A percentile compares a stretch with the other conserved stretches of the same genome.
These are phyloP conservation scores for Pseudoips prasinana DNA, from an alignment of 2,888 invertebrate genomes.

Conservation along the genomic window DNA sequence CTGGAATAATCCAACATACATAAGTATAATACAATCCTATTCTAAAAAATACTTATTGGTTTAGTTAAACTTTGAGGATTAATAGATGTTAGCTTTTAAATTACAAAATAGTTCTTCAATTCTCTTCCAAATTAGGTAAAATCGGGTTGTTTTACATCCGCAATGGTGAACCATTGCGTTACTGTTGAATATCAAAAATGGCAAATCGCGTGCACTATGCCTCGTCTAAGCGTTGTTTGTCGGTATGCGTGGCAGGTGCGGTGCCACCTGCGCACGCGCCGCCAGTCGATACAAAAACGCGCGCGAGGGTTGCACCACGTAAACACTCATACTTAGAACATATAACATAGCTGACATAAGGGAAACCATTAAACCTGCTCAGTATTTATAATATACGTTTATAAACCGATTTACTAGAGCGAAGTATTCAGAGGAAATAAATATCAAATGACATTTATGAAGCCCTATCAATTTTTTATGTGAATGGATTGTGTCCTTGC, in stretches of 20 bases:
- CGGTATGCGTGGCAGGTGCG: conserved; percentile 77
- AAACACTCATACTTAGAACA: conserved; percentile 40
- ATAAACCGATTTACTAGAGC: conserved; percentile 41
- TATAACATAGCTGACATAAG: conserved; percentile 46
- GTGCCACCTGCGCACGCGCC: conserved; percentile 77
- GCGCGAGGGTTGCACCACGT: conserved; percentile 40
- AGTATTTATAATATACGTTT: conserved; percentile 45
- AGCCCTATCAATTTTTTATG: no score
- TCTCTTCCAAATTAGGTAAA: no score
- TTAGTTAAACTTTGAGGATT: no score
- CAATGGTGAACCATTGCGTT: neutral
- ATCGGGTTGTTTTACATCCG: no score
- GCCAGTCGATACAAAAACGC: conserved; percentile 69
- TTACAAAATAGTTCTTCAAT: no score
- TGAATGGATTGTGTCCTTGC: no score
- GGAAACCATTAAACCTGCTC: conserved; percentile 60
- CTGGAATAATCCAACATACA: no score
- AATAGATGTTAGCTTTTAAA: no score
- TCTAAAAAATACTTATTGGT: no score
- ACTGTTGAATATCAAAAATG: conserved; percentile 24
- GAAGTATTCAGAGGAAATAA: conserved; percentile 26
- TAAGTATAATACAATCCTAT: no score
- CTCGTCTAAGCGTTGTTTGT: conserved; percentile 54
- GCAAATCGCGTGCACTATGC: conserved; percentile 59
- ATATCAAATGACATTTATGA: conserved; percentile 29